Evolutionary conservation across 2,888 invertebrate genomes (phyloP), one percentile per base, ranked within the genome.

Genomic region (Aspidiotus destructor): DNA sequence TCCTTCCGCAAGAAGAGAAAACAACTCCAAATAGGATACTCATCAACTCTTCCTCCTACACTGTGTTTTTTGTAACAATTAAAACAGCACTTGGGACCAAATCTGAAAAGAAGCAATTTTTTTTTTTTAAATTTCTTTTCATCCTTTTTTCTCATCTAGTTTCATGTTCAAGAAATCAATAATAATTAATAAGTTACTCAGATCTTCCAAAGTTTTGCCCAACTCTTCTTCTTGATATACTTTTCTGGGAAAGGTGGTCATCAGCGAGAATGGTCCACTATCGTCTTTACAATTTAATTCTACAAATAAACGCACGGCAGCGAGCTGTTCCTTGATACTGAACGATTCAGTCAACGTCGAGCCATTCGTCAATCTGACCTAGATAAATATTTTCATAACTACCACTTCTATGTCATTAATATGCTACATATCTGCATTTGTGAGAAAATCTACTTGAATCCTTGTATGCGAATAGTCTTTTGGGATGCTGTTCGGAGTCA

Each of bases 171-270:
- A 55, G 17, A 17, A 54, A 15, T 48, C 41, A 42, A n/a, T n/a
- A n/a, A n/a, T n/a, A n/a, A n/a, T n/a, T n/a, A 54, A 58, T 57
- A 40, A 73, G 75, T 78, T 78, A 89, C 92, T 92, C 79, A 97
- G 81, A 72, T 85, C 81, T 73, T 87, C 87, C 73, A 97, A 79
- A 0, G 96, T 92, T 75, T 86, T 88, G 70, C 91, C 88, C 78
- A 91, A 95, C 76, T 97, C 96, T 5, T 92, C 92, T 11, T 81
- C 82, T 1, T 83, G 81, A 76, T 94, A 97, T 64, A 93, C 84
- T 79, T 89, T 92, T 75, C 86, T 86, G 8, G 97, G 96, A 79
- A 93, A 97, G 75, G 85, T 87, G 3, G 93, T 95, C 88, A 96
- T 92, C 73, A 97, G 79, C 68, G 86, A 85, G 78, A 96, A 94